phyloP scores from a whole-genome alignment of 2,888 invertebrate species.

The Plemyria rubiginata region DNA sequence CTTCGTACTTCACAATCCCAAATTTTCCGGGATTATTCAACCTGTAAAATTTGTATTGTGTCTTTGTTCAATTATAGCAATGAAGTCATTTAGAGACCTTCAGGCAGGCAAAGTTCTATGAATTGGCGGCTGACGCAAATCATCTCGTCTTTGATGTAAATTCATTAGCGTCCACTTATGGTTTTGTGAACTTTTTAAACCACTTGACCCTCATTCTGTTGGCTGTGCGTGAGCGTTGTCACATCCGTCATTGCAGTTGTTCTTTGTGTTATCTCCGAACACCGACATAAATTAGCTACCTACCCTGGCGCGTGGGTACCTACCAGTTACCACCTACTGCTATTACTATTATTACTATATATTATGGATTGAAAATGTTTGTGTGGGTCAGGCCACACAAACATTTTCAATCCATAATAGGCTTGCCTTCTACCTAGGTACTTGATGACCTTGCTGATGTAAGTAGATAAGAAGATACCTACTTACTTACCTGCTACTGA shows the following conservation, averaged over 20 bases:
- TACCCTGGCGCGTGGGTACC: no score
- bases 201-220: conserved; percentile 73
- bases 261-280: conserved; percentile 12
- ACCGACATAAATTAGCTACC: background rate
- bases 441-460: no score
- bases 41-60: no score
- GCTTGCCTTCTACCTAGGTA: no score
- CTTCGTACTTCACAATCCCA: conserved; percentile 2
- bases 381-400: no score
- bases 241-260: conserved; percentile 42
- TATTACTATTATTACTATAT: no score
- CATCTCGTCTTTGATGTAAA: conserved; percentile 63
- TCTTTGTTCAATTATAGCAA: no score
- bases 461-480: no score
- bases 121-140: conserved; percentile 67
- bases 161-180: conserved; percentile 70
- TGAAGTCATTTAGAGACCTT: conserved; percentile 47
- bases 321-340: no score
- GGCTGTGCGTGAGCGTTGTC: conserved; percentile 61
- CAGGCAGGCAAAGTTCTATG: conserved; percentile 43
- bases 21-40: conserved; percentile 20
- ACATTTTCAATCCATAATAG: no score
- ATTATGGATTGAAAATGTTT: no score
- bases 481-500: no score
- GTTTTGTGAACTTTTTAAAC: conserved; percentile 69